These are phyloP conservation scores for Copidosoma floridanum DNA, from an alignment of 1,140 invertebrate genomes.

Conservation along the genomic window DNA sequence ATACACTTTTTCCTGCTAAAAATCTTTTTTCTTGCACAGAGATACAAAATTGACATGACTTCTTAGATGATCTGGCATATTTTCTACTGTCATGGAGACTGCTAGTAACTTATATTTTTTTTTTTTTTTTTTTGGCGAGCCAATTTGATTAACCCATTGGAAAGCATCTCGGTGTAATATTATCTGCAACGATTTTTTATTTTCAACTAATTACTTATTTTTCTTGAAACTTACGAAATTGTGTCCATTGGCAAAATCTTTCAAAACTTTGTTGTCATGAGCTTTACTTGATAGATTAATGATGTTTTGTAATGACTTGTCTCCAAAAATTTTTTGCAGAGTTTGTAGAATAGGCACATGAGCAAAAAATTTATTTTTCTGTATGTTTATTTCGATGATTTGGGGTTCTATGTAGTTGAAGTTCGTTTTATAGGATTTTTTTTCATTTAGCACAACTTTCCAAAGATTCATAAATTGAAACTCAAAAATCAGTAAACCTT, in stretches of 20 bases:
- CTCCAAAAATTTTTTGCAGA: conserved; percentile 28
- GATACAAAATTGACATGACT: conserved; percentile 36
- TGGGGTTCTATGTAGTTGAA: conserved; percentile 25
- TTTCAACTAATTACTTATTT: conserved; percentile 38
- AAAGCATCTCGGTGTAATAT: conserved; percentile 45
- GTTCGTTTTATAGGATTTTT: too few relatives aligned
- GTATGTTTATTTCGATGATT: conserved; percentile 5
- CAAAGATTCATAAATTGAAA: too few relatives aligned
- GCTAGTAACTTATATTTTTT: conserved; percentile 45
- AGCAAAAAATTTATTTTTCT: conserved; percentile 28
- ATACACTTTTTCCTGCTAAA: conserved; percentile 33
- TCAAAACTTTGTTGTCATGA: conserved; percentile 9
- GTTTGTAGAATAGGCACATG: conserved; percentile 35
- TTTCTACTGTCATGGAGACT: conserved; percentile 41
- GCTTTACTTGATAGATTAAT: conserved; percentile 10
- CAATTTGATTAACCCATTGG: conserved; percentile 45
- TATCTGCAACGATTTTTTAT: conserved; percentile 34
- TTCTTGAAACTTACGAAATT: conserved; percentile 33
- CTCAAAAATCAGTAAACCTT: too few relatives aligned
- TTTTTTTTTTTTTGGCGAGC: conserved; percentile 39
- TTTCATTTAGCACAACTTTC: too few relatives aligned
- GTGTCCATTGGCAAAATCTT: conserved; percentile 37
- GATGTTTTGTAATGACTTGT: conserved; percentile 25
- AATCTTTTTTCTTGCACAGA: conserved; percentile 38
- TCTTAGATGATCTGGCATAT: conserved; percentile 30